Percentiles rank a stretch among this genome's conserved stretches.
Conservation (phyloP, 2,797 vertebrate genomes). For the Megaceryle alcyon region DNA sequence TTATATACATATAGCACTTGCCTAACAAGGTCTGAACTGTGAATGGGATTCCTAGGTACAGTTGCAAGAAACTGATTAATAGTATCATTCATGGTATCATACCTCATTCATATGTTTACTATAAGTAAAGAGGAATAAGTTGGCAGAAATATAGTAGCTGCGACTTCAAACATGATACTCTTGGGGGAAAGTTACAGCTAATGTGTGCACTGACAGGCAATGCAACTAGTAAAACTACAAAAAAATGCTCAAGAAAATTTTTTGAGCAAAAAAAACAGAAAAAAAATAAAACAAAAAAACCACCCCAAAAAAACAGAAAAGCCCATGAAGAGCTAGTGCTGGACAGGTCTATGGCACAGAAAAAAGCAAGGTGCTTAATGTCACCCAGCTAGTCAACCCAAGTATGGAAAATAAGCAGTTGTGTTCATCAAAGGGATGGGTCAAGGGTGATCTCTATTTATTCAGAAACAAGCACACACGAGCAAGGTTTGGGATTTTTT, state of each 20-base stretch:
- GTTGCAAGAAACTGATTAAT: constrained; percentile 53
- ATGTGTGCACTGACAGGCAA: accelerated
- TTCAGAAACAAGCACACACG: neutral
- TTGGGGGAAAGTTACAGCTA: neutral
- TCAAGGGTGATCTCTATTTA: neutral
- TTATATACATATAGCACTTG: neutral
- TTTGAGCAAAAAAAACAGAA: neutral
- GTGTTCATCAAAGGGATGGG: neutral
- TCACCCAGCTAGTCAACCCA: neutral
- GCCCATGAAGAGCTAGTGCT: neutral
- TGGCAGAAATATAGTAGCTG: neutral
- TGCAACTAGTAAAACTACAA: neutral
- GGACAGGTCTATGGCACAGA: neutral
- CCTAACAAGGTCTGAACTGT: neutral
- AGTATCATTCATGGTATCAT: constrained; percentile 30
- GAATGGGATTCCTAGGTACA: constrained; percentile 40
- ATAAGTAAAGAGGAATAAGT: neutral
- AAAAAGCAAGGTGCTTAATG: neutral
- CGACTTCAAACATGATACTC: neutral
- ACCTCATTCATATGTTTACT: constrained; percentile 20
- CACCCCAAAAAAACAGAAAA: too few species aligned
- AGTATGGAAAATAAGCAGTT: accelerated
- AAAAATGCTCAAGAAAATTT: neutral
- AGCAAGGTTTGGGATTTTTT: neutral
- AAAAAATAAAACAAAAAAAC: neutral